phyloP scores from a whole-genome alignment of 2,797 vertebrate species.

The Hoplostethus atlanticus region DNA sequence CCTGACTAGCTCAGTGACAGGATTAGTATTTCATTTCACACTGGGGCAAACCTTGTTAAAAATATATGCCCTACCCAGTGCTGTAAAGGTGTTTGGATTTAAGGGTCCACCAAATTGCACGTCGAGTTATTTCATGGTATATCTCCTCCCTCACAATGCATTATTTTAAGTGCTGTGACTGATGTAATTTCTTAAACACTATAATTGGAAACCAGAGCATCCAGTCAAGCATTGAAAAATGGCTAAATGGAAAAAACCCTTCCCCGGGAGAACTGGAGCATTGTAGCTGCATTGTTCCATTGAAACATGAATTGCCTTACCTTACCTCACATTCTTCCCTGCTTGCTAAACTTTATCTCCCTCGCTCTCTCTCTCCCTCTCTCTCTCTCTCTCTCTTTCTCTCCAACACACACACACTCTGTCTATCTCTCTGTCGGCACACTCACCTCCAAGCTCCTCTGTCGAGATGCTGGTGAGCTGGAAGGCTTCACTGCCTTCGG shows the following conservation, averaged over 20 bases:
- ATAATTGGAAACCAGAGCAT: constrained; percentile 72
- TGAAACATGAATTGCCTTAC: constrained; percentile 59
- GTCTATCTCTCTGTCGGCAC: not conserved
- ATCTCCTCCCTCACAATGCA: constrained; percentile 29
- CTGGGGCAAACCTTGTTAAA: constrained; percentile 24
- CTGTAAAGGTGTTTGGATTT: constrained; percentile 14
- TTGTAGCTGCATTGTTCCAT: constrained; percentile 64
- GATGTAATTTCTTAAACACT: constrained; percentile 57
- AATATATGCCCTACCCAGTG: not conserved
- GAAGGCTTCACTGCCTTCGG: constrained; percentile 91
- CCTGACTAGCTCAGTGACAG: constrained; percentile 15
- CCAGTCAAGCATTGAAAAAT: constrained; percentile 58
- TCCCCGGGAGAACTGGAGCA: constrained; percentile 47
- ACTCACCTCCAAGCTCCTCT: constrained; percentile 94
- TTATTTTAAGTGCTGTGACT: constrained; percentile 41
- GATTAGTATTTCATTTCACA: constrained; percentile 42
- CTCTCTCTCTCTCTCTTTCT: not conserved
- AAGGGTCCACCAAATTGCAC: not conserved
- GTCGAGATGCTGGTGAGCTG: constrained; percentile 95
- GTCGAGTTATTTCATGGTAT: not conserved
- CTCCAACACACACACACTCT: too few relatives aligned
- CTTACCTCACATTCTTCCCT: constrained; percentile 49
- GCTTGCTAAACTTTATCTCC: not conserved
- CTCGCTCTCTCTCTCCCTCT: not conserved
- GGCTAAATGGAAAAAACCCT: constrained; percentile 60